These are phyloP conservation scores for Rhabdophis nuchalis DNA, from an alignment of 2,797 vertebrate species.

Conservation along the genomic window DNA sequence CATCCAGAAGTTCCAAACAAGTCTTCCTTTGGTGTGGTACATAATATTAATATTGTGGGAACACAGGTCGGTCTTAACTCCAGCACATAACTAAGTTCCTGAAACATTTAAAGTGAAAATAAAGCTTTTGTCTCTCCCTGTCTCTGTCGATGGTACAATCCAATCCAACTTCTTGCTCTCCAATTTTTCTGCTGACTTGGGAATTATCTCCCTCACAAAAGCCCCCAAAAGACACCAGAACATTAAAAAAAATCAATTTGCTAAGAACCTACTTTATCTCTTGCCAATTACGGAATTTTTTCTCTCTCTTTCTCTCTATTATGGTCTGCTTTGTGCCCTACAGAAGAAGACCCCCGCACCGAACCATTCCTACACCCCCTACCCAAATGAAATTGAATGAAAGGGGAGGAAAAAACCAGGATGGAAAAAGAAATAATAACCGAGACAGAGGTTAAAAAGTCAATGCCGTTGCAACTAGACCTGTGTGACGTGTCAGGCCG, in stretches of 20 bases:
- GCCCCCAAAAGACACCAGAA: neutral
- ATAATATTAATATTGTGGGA: neutral
- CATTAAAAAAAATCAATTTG: neutral
- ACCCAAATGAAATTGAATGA: neutral
- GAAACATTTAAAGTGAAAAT: neutral
- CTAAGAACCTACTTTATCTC: neutral
- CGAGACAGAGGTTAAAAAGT: constrained; percentile 43
- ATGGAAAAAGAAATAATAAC: constrained; percentile 34
- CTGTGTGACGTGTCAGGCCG: constrained; percentile 23
- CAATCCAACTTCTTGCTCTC: neutral
- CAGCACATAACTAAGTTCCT: neutral
- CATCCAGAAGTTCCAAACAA: neutral
- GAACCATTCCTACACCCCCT: constrained; percentile 49
- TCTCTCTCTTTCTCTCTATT: neutral
- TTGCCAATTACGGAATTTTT: neutral
- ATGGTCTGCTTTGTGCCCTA: constrained; percentile 27
- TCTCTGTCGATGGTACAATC: neutral
- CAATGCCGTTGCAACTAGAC: constrained; percentile 15
- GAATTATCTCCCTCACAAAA: neutral
- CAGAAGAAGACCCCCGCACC: constrained; percentile 53
- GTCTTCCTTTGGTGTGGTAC: neutral
- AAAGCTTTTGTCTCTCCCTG: neutral
- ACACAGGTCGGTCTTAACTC: neutral
- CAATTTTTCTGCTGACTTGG: neutral
- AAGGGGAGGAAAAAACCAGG: no score